Conservation (phyloP, 2,113 vertebrate species). For the Rhodinocichla rosea region DNA sequence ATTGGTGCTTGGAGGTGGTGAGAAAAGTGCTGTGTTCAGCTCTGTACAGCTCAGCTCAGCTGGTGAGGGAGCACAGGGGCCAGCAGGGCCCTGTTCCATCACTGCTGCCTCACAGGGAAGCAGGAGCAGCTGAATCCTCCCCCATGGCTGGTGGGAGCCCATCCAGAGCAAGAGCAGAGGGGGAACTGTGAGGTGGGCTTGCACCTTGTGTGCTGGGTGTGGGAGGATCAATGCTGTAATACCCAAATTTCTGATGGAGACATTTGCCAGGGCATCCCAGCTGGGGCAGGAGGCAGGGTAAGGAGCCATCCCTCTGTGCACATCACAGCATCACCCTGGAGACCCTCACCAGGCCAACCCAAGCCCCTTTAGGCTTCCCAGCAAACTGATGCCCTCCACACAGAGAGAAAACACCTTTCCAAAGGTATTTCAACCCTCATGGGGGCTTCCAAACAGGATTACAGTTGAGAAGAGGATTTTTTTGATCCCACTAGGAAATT, state of each 20-base stretch:
- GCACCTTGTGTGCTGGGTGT: not conserved
- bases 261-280: not conserved
- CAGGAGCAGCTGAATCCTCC: not conserved
- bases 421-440: not conserved
- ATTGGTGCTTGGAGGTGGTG: not conserved
- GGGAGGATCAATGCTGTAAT: not conserved
- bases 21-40: accelerated
- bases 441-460: not conserved
- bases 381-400: not conserved
- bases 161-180: accelerated
- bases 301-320: not conserved
- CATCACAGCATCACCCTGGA: not conserved
- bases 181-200: not conserved
- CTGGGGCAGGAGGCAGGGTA: not conserved
- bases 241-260: not conserved
- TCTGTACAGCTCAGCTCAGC: accelerated
- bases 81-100: not conserved
- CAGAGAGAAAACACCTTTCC: not conserved
- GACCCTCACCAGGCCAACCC: not conserved
- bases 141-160: not conserved
- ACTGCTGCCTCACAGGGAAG: not conserved
- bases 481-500: not conserved
- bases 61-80: not conserved
- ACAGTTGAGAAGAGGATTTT: not conserved
- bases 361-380: not conserved